Percentiles rank a stretch among this genome's conserved stretches.
phyloP scores from a whole-genome alignment of 2,888 invertebrate species.

The Alsophila aescularia region DNA sequence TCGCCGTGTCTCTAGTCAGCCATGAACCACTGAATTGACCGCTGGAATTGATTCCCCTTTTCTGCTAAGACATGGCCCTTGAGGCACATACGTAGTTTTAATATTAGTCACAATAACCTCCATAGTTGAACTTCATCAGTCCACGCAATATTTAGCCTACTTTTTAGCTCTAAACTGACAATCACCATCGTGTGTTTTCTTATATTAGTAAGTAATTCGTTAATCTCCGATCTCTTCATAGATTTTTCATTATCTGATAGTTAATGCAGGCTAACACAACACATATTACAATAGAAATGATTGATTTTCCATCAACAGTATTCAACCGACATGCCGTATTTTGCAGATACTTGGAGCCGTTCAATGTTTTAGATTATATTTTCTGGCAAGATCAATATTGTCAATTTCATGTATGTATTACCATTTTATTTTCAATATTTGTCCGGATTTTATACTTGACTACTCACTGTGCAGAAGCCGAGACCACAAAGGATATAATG shows the following conservation, averaged over 20 bases:
- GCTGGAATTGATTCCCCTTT: constrained; percentile 63
- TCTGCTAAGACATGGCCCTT: constrained; percentile 29
- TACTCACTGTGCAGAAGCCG: constrained; percentile 75
- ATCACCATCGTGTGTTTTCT: constrained; percentile 59
- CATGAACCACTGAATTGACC: constrained; percentile 49
- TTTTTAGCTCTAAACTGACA: constrained; percentile 69
- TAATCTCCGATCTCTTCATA: constrained; percentile 81
- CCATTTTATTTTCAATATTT: constrained; percentile 45
- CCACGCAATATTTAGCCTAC: constrained; percentile 32
- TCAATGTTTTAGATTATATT: constrained; percentile 67
- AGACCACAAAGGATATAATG: constrained; percentile 82
- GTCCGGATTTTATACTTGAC: constrained; percentile 79
- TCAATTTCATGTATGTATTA: constrained; percentile 43
- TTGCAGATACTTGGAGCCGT: constrained; percentile 82
- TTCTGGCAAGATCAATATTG: constrained; percentile 57
- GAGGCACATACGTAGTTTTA: constrained; percentile 33
- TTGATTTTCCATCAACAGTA: constrained; percentile 80
- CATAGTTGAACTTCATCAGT: constrained; percentile 30
- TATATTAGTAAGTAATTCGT: constrained; percentile 81
- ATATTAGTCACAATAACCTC: constrained; percentile 34
- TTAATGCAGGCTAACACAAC: constrained; percentile 79
- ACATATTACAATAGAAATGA: constrained; percentile 83
- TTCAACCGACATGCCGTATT: constrained; percentile 81
- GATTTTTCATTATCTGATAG: constrained; percentile 76
- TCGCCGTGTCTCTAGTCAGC: constrained; percentile 28